Conservation (phyloP, 2,888 invertebrate species). For the Empis livida region DNA sequence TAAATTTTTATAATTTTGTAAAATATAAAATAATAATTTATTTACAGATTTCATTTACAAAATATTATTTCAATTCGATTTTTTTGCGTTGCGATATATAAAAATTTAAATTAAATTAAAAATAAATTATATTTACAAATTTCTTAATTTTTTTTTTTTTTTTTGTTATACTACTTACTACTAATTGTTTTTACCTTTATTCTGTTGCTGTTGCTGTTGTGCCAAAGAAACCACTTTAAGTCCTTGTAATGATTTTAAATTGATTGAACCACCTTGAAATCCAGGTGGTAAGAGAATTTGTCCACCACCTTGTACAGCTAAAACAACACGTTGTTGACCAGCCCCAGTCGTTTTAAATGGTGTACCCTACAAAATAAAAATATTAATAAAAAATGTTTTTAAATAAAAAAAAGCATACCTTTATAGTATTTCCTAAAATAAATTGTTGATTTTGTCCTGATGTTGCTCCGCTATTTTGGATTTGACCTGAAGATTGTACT, state of each 20-base stretch:
- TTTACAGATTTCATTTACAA: no score
- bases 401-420: no score
- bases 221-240: conserved; percentile 47
- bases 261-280: conserved; percentile 45
- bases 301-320: conserved; percentile 42
- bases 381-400: not conserved
- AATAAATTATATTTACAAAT: no score
- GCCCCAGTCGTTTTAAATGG: conserved; percentile 19
- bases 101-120: no score
- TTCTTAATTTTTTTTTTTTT: no score
- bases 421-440: conserved; percentile 6
- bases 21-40: no score
- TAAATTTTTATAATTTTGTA: no score
- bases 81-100: no score
- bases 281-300: conserved; percentile 49
- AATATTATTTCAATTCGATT: no score
- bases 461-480: conserved; percentile 6
- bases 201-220: conserved; percentile 22
- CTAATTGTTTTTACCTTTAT: conserved; percentile 11
- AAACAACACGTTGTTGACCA: conserved; percentile 37
- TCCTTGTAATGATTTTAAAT: conserved; percentile 47
- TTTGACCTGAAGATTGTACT: conserved; percentile 18
- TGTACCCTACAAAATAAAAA: conserved; percentile 13
- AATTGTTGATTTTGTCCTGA: conserved; percentile 7
- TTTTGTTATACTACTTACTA: not conserved